Evolutionary conservation across 2,888 invertebrate genomes (phyloP), one percentile per base, ranked within the genome.

Genomic region (Drosophila mayaguana): DNA sequence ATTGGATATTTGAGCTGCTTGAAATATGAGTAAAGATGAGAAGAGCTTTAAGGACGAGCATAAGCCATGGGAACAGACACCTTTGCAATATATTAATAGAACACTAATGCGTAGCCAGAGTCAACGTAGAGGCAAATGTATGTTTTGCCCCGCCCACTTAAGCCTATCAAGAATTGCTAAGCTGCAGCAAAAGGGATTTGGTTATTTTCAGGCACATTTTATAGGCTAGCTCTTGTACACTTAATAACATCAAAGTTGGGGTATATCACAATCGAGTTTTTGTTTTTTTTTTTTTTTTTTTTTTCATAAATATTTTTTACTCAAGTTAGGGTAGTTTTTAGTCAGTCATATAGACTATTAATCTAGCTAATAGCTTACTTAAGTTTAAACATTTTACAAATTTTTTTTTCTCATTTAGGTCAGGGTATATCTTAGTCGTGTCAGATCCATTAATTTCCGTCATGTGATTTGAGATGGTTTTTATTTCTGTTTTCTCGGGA

Each of bases 401-500:
- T 28, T 3, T 8, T 9, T 11, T 18, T 43, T 32, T 12, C 12
- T 12, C 12, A 18, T 28, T 14, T 25, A 18, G 2, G 28, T 36
- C 5, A 68, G 59, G 14, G 40, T 57, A 42, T 40, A 11, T 34
- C 16, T 0, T 1, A 48, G 66, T 40, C 53, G 43, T 18, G 20
- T 5, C 6, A 2, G 4, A 11, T 8, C 2, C 12, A 16, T 18
- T 22, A 46, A 46, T 32, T 46, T 55, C 18, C 25, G 32, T 22
- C 14, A 11, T 51, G 45, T 45, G 32, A 14, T 56, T 48, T n/a
- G 18, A 53, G 38, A n/a, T 42, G 25, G 12, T 57, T 50, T 62
- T 11, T 22, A 50, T 56, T 60, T 63, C 25, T 45, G 51, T 42
- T 36, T 34, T 43, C 42, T 18, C 61, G 53, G 72, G 80, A 88